Evolutionary conservation across 1,140 invertebrate genomes (phyloP).

Genomic region (Drosophila lowei): DNA sequence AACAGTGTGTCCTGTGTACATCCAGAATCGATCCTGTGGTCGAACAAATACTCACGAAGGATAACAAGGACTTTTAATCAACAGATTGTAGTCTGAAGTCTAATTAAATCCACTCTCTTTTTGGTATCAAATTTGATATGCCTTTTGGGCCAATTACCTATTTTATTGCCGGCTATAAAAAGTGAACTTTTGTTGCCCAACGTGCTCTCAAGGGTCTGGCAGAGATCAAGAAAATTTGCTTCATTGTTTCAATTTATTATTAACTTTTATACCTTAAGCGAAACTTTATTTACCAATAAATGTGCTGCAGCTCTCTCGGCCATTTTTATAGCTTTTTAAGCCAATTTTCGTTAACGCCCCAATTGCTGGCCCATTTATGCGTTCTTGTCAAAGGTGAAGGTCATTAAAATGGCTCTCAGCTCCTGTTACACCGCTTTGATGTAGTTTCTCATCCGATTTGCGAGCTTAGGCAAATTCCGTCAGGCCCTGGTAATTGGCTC

Average conservation of each 20-base stretch:
- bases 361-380: slow-evolving; percentile 60
- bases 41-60: background rate
- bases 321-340: slow-evolving; percentile 75
- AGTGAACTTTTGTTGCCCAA: slow-evolving; percentile 47
- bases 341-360: slow-evolving; percentile 77
- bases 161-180: slow-evolving; percentile 74
- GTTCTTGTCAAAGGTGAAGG: slow-evolving; percentile 64
- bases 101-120: slow-evolving; percentile 65
- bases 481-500: slow-evolving; percentile 53
- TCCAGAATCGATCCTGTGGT: too few species aligned
- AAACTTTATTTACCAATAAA: slow-evolving; percentile 80
- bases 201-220: background rate
- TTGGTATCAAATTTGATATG: slow-evolving; percentile 55
- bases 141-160: slow-evolving; percentile 59
- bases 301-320: slow-evolving; percentile 15
- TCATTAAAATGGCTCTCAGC: slow-evolving; percentile 64
- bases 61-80: slow-evolving; percentile 23
- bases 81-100: slow-evolving; percentile 46
- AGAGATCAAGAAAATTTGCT: slow-evolving; percentile 66
- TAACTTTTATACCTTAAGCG: slow-evolving; percentile 67
- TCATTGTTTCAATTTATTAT: slow-evolving; percentile 81
- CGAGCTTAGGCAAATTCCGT: slow-evolving; percentile 38
- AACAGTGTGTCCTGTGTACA: background rate
- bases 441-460: slow-evolving; percentile 44
- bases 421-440: background rate